Evolutionary conservation across 1,140 invertebrate species (phyloP).

Genomic region (Centruroides vittatus): DNA sequence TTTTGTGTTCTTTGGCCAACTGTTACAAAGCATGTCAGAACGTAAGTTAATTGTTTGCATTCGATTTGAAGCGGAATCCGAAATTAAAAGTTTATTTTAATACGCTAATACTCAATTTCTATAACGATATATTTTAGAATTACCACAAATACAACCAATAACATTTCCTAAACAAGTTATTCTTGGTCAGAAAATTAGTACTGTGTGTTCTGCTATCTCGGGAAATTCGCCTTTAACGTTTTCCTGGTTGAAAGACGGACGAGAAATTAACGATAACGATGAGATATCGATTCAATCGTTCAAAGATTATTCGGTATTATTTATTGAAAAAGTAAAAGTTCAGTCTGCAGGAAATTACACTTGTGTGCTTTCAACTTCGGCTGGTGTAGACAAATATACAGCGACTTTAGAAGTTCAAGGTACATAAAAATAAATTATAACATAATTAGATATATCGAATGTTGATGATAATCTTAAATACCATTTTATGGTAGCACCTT

Average conservation of each 20-base stretch:
- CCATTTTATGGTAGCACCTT: not conserved
- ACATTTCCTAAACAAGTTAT: constrained; percentile 5
- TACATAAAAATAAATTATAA: not conserved
- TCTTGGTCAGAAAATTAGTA: constrained; percentile 11
- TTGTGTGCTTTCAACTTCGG: constrained; percentile 20
- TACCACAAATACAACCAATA: constrained; percentile 8
- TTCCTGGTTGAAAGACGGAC: constrained; percentile 10
- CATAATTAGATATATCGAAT: not conserved
- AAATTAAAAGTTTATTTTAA: too few relatives aligned
- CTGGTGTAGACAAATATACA: constrained; percentile 15
- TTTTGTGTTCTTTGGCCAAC: too few relatives aligned
- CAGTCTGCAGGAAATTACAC: constrained; percentile 24
- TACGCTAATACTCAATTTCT: too few relatives aligned
- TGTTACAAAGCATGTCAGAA: too few relatives aligned
- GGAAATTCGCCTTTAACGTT: constrained; percentile 10
- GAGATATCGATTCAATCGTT: not conserved
- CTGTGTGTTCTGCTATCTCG: constrained; percentile 1
- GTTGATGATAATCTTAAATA: not conserved
- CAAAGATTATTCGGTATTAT: constrained; percentile 4
- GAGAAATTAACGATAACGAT: not conserved
- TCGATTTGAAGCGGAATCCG: too few relatives aligned
- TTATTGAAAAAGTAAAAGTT: constrained; percentile 2
- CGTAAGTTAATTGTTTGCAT: not conserved
- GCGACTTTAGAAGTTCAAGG: constrained; percentile 8
- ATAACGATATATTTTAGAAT: not conserved